Conservation (phyloP, 2,113 vertebrate species). For the Bujurquina vittata region DNA sequence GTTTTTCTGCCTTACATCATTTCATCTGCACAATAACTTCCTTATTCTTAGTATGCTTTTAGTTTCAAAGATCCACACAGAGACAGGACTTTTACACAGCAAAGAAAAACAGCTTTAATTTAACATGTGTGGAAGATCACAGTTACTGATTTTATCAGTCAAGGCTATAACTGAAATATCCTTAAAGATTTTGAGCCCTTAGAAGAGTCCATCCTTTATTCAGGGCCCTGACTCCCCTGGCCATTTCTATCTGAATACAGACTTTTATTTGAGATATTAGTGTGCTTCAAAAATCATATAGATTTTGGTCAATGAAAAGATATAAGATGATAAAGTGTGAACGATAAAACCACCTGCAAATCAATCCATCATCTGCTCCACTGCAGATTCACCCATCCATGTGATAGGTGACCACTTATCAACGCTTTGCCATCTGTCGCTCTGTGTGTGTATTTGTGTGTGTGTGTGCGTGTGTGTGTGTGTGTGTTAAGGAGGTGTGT, state of each 20-base stretch:
- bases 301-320: not conserved
- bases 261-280: not conserved
- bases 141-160: not conserved
- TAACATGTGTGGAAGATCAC: not conserved
- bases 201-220: not conserved
- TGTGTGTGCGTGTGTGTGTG: not conserved
- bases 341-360: not conserved
- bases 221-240: not conserved
- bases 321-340: not conserved
- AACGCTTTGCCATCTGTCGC: not conserved
- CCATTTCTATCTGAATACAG: not conserved
- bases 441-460: conserved; percentile 10
- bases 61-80: not conserved
- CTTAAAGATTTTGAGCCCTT: not conserved
- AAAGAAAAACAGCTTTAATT: not conserved
- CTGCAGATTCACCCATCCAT: conserved; percentile 37
- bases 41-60: not conserved
- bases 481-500: not conserved
- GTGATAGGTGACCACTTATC: conserved; percentile 20
- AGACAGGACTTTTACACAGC: not conserved
- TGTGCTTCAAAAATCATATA: not conserved
- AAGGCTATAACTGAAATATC: not conserved
- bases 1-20: not conserved
- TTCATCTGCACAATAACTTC: not conserved
- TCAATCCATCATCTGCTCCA: conserved; percentile 35